Conservation (phyloP, 2,797 vertebrate genomes). For the Psittacula derbiana region DNA sequence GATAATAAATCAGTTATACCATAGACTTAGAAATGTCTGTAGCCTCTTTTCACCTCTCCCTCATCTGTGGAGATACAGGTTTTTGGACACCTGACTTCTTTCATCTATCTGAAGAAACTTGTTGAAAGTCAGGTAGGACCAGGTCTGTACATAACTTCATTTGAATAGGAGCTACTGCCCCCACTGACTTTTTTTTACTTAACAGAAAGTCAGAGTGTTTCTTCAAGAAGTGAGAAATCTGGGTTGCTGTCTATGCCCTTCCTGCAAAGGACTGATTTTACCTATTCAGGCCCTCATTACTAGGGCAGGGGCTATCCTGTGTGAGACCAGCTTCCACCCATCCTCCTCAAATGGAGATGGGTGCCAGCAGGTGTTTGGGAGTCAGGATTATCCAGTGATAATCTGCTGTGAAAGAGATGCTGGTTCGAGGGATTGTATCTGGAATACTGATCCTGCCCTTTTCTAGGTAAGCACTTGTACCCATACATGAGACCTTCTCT, state of each 20-base stretch:
- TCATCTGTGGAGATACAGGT: neutral
- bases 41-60: neutral
- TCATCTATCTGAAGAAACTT: neutral
- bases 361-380: neutral
- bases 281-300: accelerated
- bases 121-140: neutral
- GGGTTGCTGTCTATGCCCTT: neutral
- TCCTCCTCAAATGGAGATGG: neutral
- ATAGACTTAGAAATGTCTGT: neutral
- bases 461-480: neutral
- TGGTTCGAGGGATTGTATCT: neutral
- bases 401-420: neutral
- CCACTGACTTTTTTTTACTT: neutral
- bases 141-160: neutral
- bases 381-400: neutral
- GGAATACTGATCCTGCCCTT: neutral
- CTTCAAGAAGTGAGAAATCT: neutral
- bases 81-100: neutral
- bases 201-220: neutral
- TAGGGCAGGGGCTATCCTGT: neutral
- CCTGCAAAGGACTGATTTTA: neutral
- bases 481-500: neutral
- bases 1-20: neutral
- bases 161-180: neutral
- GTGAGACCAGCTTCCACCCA: neutral